Conservation (phyloP, 1,140 invertebrate genomes). For the Tetragonula clypearis region DNA sequence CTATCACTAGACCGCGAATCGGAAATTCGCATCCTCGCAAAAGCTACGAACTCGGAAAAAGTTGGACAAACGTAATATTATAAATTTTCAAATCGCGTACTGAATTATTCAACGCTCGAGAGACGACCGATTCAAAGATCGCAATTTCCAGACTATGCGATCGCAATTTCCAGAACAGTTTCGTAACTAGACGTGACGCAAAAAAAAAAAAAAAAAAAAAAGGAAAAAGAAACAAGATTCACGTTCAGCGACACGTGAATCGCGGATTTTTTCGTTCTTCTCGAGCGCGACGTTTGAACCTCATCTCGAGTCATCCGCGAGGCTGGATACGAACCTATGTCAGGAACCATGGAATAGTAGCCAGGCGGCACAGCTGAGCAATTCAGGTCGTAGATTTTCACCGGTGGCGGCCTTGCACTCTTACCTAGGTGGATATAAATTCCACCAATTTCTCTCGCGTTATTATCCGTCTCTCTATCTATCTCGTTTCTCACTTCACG, state of each 20-base stretch:
- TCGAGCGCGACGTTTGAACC: background rate
- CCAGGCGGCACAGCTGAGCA: conserved; percentile 43
- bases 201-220: too few relatives aligned
- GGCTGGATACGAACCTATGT: conserved; percentile 52
- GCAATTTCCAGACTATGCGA: background rate
- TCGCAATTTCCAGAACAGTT: background rate
- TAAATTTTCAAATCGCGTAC: too few relatives aligned
- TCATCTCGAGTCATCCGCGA: background rate
- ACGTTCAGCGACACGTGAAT: background rate
- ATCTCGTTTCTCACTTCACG: background rate
- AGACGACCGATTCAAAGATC: too few relatives aligned
- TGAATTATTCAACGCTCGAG: too few relatives aligned
- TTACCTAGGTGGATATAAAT: conserved; percentile 52
- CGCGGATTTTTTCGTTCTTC: too few relatives aligned
- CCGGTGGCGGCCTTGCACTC: conserved; percentile 64
- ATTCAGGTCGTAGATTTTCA: conserved; percentile 64
- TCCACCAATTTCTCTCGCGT: background rate
- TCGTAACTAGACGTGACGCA: background rate
- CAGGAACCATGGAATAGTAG: conserved; percentile 62
- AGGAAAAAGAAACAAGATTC: too few relatives aligned
- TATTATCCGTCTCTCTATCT: background rate
- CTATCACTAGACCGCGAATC: too few relatives aligned
- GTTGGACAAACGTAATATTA: too few relatives aligned
- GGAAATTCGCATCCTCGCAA: too few relatives aligned
- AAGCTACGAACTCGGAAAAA: too few relatives aligned